Evolutionary conservation across 2,888 invertebrate species (phyloP).

Genomic region (Eulithis testata): DNA sequence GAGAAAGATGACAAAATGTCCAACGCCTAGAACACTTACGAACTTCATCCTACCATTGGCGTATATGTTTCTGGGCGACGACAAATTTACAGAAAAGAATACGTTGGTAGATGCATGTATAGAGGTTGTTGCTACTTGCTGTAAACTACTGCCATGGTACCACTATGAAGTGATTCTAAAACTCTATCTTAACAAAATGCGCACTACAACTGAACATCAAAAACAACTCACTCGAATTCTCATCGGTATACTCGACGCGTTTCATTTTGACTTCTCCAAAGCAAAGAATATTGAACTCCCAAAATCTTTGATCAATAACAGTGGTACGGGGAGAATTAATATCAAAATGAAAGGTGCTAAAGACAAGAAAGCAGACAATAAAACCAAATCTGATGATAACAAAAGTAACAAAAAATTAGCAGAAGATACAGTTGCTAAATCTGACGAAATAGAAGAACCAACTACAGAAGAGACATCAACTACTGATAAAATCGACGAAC

Average conservation of each 20-base stretch:
- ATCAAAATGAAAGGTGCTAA: conserved; percentile 45
- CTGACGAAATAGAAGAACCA: conserved; percentile 53
- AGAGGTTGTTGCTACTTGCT: conserved; percentile 90
- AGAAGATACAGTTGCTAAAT: conserved; percentile 35
- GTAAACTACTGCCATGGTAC: conserved; percentile 93
- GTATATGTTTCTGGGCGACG: conserved; percentile 91
- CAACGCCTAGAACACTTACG: conserved; percentile 89
- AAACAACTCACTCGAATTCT: conserved; percentile 92
- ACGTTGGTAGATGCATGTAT: conserved; percentile 93
- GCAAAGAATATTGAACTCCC: conserved; percentile 71
- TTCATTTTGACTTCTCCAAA: conserved; percentile 94
- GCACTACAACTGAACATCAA: conserved; percentile 89
- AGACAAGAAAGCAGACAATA: conserved; percentile 45
- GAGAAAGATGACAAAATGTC: conserved; percentile 85
- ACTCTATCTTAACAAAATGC: conserved; percentile 91
- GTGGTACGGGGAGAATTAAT: conserved; percentile 49
- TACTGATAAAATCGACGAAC: conserved; percentile 56
- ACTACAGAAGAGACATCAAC: conserved; percentile 35
- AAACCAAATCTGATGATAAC: conserved; percentile 31
- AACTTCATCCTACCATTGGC: conserved; percentile 94
- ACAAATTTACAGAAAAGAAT: conserved; percentile 90
- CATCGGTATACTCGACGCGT: conserved; percentile 93
- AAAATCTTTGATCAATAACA: conserved; percentile 62
- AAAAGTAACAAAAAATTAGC: conserved; percentile 43
- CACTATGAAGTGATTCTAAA: conserved; percentile 93